These are phyloP conservation scores for Diachrysia chrysitis DNA, from an alignment of 2,888 invertebrate genomes.

Conservation along the genomic window DNA sequence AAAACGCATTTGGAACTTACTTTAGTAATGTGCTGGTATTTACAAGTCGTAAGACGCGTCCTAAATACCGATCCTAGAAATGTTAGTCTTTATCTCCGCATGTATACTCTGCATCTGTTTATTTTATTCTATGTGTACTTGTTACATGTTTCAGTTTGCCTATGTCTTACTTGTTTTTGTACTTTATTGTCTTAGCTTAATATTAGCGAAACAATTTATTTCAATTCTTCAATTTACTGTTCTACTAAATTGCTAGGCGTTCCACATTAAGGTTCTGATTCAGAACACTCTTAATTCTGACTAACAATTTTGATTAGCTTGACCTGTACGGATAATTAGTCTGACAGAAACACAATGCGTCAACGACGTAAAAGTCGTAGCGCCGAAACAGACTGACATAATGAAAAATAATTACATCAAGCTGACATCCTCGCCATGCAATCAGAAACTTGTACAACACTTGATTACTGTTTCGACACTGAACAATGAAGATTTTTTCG, in stretches of 20 bases:
- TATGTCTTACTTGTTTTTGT: slow-evolving; percentile 17
- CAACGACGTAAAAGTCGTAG: not conserved
- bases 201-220: slow-evolving; percentile 17
- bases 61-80: slow-evolving; percentile 68
- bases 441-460: slow-evolving; percentile 43
- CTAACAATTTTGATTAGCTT: not conserved
- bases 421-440: slow-evolving; percentile 25
- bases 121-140: slow-evolving; percentile 5
- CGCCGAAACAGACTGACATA: slow-evolving; percentile 8
- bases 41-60: slow-evolving; percentile 57
- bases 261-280: too few species aligned
- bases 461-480: slow-evolving; percentile 60
- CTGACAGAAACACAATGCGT: not conserved
- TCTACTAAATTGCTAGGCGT: slow-evolving; percentile 21
- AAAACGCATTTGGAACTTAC: slow-evolving; percentile 47
- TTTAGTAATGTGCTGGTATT: slow-evolving; percentile 62
- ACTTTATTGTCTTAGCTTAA: slow-evolving; percentile 10
- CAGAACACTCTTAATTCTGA: too few species aligned
- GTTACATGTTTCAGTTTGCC: slow-evolving; percentile 10
- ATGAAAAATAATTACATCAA: slow-evolving; percentile 31
- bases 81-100: slow-evolving; percentile 35
- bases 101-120: slow-evolving; percentile 5
- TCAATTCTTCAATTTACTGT: too few species aligned
- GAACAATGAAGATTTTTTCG: slow-evolving; percentile 68
- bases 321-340: not conserved